Evolutionary conservation across 2,797 vertebrate genomes (phyloP).

Genomic region (Sebastes dallii): DNA sequence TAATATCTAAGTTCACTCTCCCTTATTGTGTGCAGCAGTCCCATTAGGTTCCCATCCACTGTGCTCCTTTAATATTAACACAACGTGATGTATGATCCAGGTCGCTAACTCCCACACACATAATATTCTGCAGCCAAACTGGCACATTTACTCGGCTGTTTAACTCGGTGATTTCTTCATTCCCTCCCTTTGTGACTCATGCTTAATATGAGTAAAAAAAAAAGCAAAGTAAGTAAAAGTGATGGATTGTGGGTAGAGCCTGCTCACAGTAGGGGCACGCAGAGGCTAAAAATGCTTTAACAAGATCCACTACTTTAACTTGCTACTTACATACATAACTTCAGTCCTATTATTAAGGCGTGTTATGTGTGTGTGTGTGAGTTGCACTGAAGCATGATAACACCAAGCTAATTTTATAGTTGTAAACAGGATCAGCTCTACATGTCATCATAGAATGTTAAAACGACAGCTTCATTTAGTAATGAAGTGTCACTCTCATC

Average conservation of each 20-base stretch:
- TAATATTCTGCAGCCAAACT: slow-evolving; percentile 11
- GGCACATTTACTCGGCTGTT: slow-evolving; percentile 8
- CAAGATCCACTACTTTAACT: background rate
- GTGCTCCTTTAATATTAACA: background rate
- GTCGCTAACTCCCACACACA: background rate
- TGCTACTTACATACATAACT: background rate
- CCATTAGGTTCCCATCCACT: slow-evolving; percentile 1
- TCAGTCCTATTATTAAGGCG: background rate
- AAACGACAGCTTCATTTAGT: background rate
- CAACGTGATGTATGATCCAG: slow-evolving; percentile 2
- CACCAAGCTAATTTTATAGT: background rate
- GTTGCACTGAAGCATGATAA: slow-evolving; percentile 7
- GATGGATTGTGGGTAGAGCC: slow-evolving; percentile 22
- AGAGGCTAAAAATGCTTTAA: background rate
- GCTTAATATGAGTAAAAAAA: background rate
- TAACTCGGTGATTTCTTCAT: background rate
- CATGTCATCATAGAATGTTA: background rate
- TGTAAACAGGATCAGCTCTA: background rate
- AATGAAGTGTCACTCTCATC: slow-evolving; percentile 5
- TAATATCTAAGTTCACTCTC: background rate
- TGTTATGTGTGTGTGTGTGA: background rate
- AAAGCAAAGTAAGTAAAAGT: slow-evolving; percentile 23
- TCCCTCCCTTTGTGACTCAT: slow-evolving; percentile 32
- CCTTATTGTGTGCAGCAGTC: background rate
- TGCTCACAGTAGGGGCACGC: background rate